Conservation (phyloP, 2,797 vertebrate species). For the Loris lydekkerianus region DNA sequence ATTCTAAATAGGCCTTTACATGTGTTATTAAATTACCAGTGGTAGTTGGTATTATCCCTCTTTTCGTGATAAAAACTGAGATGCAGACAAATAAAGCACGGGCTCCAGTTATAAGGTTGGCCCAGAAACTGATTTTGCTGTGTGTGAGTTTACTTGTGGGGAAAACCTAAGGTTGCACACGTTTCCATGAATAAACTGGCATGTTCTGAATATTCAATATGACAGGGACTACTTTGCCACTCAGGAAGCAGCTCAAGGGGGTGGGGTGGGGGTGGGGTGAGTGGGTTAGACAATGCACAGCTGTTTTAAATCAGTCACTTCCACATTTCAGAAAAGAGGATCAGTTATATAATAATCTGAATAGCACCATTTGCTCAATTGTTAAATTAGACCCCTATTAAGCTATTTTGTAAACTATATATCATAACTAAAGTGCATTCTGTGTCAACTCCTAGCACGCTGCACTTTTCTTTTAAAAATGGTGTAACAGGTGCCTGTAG, state of each 20-base stretch:
- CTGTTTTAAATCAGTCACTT: background rate
- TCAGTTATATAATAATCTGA: background rate
- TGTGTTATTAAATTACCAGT: background rate
- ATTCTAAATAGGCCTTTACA: background rate
- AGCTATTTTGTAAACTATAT: background rate
- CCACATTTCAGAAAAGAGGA: background rate
- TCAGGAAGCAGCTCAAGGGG: background rate
- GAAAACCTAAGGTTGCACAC: background rate
- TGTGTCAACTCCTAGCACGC: background rate
- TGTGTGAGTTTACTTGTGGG: background rate
- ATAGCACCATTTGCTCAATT: background rate
- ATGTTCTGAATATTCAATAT: background rate
- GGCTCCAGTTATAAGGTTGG: background rate
- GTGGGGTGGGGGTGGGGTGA: no score
- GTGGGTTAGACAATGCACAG: background rate
- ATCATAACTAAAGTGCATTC: background rate
- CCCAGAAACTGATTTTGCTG: fast-evolving
- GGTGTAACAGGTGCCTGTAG: background rate
- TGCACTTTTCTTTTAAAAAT: background rate
- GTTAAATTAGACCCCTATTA: background rate
- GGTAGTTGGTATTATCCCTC: background rate
- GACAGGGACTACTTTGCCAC: background rate
- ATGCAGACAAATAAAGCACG: background rate
- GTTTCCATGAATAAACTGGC: background rate
- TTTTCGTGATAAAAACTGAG: background rate